phyloP scores from a whole-genome alignment of 1,140 invertebrate species.

The Manduca sexta region DNA sequence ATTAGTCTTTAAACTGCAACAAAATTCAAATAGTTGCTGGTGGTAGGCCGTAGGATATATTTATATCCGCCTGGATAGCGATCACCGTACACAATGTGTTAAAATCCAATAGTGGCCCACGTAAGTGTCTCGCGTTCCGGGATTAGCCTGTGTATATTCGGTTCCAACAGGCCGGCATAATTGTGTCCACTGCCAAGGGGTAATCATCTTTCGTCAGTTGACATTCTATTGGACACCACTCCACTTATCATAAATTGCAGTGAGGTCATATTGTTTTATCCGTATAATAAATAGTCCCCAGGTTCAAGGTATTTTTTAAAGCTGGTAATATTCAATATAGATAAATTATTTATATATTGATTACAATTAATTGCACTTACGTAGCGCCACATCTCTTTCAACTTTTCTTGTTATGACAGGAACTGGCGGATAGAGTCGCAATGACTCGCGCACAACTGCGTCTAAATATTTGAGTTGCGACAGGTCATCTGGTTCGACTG shows the following conservation, averaged over 20 bases:
- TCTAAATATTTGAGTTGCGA: slow-evolving; percentile 9
- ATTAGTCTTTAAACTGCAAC: too few species aligned
- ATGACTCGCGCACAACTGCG: slow-evolving; percentile 10
- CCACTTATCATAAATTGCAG: background rate
- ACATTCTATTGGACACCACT: background rate
- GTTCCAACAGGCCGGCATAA: too few species aligned
- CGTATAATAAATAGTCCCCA: background rate
- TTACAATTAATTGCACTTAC: slow-evolving; percentile 3
- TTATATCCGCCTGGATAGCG: too few species aligned
- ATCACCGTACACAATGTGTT: too few species aligned
- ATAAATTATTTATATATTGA: background rate
- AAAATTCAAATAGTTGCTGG: too few species aligned
- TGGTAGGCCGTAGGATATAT: background rate
- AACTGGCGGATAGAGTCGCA: slow-evolving; percentile 13
- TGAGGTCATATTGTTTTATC: background rate
- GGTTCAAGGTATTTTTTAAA: background rate
- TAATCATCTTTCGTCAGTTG: too few species aligned
- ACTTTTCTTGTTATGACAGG: slow-evolving; percentile 11
- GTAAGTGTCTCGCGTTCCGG: too few species aligned
- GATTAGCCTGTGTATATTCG: too few species aligned
- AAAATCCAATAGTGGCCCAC: too few species aligned
- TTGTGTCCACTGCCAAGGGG: too few species aligned
- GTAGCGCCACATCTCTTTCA: slow-evolving; percentile 1
- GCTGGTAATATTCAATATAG: background rate
- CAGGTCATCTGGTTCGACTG: slow-evolving; percentile 6